Conservation (phyloP, 2,888 invertebrate genomes). For the Formica aserva region DNA sequence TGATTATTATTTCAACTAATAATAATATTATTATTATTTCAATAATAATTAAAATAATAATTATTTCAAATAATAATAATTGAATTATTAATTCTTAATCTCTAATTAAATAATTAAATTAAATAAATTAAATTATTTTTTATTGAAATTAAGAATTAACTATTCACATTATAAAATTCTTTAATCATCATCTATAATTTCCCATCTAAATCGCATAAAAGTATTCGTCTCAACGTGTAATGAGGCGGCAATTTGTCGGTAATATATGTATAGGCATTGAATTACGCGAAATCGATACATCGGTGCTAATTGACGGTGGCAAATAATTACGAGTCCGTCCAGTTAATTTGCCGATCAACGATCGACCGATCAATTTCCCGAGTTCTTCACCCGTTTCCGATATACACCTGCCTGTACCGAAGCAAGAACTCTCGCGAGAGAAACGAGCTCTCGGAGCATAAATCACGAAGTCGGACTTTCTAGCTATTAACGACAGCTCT, state of each 20-base stretch:
- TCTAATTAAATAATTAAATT: neutral
- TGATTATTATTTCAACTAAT: too few species aligned
- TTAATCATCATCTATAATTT: neutral
- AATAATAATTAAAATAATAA: too few species aligned
- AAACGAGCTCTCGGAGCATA: conserved; percentile 45
- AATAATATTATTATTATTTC: too few species aligned
- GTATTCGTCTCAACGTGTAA: neutral
- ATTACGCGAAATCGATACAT: conserved; percentile 16
- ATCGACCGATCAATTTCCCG: conserved; percentile 32
- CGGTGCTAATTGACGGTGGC: conserved; percentile 25
- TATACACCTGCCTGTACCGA: conserved; percentile 17
- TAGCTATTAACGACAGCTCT: conserved; percentile 64
- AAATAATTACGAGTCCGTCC: conserved; percentile 21
- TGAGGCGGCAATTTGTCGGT: neutral
- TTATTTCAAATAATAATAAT: neutral
- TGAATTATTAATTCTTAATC: neutral
- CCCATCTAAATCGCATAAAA: neutral
- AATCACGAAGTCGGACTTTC: conserved; percentile 62
- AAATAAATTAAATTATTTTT: neutral
- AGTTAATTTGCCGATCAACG: conserved; percentile 28
- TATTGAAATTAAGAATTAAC: neutral
- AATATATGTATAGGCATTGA: conserved; percentile 13
- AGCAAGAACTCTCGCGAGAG: conserved; percentile 41
- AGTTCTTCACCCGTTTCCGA: conserved; percentile 17
- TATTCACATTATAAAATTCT: neutral